A percentile compares a stretch with the other conserved stretches of the same genome.
Conservation (phyloP, 1,140 invertebrate species). For the Habropoda laboriosa region DNA sequence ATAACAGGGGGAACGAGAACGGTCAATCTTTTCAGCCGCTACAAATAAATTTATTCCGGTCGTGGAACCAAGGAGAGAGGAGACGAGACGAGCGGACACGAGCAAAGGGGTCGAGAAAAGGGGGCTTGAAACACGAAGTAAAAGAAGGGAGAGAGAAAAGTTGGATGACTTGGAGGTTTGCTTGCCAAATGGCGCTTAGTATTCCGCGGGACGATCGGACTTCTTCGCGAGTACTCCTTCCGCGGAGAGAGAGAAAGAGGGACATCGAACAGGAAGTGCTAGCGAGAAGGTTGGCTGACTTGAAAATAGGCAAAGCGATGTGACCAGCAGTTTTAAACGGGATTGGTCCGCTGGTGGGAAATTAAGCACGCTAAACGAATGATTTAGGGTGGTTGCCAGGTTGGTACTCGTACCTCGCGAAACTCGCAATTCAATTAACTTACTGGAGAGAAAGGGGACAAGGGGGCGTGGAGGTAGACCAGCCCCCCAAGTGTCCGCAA, state of each 20-base stretch:
- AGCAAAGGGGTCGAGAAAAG: too few species aligned
- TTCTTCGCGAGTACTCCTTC: slow-evolving; percentile 74
- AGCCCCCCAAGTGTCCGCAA: slow-evolving; percentile 24
- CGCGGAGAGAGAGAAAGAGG: too few species aligned
- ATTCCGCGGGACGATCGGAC: slow-evolving; percentile 70
- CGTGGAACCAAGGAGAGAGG: not conserved
- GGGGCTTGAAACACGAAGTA: not conserved
- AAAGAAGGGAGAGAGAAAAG: not conserved
- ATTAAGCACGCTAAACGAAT: slow-evolving; percentile 49
- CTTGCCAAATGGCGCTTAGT: slow-evolving; percentile 78
- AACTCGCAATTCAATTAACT: slow-evolving; percentile 47
- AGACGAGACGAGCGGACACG: not conserved
- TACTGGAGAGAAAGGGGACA: not conserved
- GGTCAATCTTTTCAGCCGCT: not conserved
- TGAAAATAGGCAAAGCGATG: slow-evolving; percentile 47
- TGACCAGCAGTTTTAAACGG: slow-evolving; percentile 45
- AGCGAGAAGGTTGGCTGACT: slow-evolving; percentile 33
- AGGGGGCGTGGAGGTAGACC: not conserved
- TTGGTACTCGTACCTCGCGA: not conserved
- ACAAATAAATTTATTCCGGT: slow-evolving; percentile 5
- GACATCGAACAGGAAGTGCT: slow-evolving; percentile 62
- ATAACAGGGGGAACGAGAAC: not conserved
- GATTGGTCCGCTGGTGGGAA: not conserved
- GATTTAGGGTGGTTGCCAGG: slow-evolving; percentile 38
- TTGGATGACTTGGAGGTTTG: slow-evolving; percentile 55